These are phyloP conservation scores for Stegophylla sp. DNA, from an alignment of 2,888 invertebrate genomes.

Conservation along the genomic window DNA sequence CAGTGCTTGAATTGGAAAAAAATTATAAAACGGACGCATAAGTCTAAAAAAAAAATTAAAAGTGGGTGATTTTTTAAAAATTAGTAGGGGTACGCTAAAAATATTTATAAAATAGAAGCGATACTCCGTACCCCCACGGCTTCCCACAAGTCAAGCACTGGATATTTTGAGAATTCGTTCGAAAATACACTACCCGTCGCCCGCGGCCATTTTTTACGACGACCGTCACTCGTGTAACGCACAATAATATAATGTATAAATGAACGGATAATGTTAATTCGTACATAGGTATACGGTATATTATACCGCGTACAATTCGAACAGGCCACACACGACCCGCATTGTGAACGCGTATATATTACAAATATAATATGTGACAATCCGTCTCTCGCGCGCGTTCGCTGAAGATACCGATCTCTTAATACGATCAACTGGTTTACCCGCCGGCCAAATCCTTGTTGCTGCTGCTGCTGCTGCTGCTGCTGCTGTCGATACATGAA, in stretches of 20 bases:
- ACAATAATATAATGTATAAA: no score
- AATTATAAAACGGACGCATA: no score
- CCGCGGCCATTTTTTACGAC: not conserved
- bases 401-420: conserved; percentile 38
- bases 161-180: conserved; percentile 35
- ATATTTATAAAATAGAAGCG: not conserved
- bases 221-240: not conserved
- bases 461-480: not conserved
- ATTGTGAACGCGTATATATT: not conserved
- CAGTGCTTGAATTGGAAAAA: no score
- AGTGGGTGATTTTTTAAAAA: no score
- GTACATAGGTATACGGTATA: not conserved
- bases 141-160: no score
- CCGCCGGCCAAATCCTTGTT: not conserved
- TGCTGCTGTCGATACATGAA: not conserved
- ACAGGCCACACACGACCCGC: not conserved
- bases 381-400: conserved; percentile 35
- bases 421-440: conserved; percentile 42
- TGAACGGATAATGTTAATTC: not conserved
- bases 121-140: not conserved
- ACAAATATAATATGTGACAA: conserved; percentile 11
- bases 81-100: no score
- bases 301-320: conserved; percentile 22
- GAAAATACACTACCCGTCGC: not conserved
- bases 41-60: no score